These are phyloP conservation scores for Paratrypauchen microcephalus DNA, from an alignment of 2,797 vertebrate species.

Conservation along the genomic window DNA sequence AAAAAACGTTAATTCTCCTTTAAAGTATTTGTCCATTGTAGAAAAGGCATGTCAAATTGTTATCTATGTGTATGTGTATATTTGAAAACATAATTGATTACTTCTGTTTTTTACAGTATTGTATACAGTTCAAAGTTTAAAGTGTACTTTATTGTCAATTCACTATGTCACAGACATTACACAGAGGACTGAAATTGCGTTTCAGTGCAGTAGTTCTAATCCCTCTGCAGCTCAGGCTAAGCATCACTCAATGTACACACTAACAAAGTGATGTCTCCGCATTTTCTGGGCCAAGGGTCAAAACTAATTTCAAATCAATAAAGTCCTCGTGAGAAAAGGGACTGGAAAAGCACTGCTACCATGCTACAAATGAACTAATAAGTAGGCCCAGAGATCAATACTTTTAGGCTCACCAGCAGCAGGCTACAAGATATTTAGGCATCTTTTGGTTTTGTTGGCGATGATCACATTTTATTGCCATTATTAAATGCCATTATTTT, in stretches of 20 bases:
- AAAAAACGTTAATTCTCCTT: too few species aligned
- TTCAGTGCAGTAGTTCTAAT: background rate
- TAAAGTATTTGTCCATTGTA: too few species aligned
- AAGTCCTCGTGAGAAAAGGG: background rate
- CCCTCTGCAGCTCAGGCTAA: constrained; percentile 1
- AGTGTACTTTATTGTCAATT: too few species aligned
- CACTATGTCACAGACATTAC: too few species aligned
- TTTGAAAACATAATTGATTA: background rate
- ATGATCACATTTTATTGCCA: background rate
- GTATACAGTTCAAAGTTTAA: too few species aligned
- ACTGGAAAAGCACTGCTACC: background rate
- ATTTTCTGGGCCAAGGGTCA: constrained; percentile 5
- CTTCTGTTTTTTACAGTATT: background rate
- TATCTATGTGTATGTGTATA: too few species aligned
- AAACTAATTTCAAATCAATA: constrained; percentile 4
- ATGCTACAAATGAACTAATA: background rate
- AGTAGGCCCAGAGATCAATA: background rate
- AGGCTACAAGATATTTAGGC: background rate
- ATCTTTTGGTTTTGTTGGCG: background rate
- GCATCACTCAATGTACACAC: constrained; percentile 1
- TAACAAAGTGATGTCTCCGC: background rate
- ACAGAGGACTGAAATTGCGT: too few species aligned
- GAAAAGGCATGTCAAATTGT: background rate
- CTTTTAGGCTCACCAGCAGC: background rate
- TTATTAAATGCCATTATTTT: too few species aligned